phyloP scores from a whole-genome alignment of 2,888 invertebrate genomes.

The Sminthurides aquaticus region DNA sequence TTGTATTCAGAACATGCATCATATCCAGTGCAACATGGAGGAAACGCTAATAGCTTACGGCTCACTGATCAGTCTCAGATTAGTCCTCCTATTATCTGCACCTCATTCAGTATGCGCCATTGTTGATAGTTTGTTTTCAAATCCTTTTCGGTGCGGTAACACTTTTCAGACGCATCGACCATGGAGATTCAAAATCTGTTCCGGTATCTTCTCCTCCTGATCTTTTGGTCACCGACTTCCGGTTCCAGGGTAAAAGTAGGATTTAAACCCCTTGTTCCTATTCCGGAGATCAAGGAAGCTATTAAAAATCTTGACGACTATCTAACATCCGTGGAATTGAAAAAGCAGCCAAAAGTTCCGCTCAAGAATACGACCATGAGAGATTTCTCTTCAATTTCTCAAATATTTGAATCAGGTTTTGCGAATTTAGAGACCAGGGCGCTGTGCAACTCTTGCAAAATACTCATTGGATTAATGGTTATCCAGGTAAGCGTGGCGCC shows the following conservation, averaged over 20 bases:
- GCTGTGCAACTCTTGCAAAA: not conserved
- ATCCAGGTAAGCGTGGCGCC: constrained; percentile 6
- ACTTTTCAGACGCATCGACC: no score
- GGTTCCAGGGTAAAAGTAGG: not conserved
- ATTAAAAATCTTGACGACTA: constrained; percentile 1
- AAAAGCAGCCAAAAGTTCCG: not conserved
- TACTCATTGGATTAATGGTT: not conserved
- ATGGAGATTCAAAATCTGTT: not conserved
- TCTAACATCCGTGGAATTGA: not conserved
- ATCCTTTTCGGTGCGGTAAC: no score
- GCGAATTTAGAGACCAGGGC: not conserved
- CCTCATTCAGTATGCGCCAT: not conserved
- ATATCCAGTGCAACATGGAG: no score
- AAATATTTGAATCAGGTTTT: not conserved
- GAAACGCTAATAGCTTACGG: no score
- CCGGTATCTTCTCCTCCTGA: not conserved
- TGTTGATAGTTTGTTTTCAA: not conserved
- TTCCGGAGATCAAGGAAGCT: not conserved
- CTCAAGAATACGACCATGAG: not conserved
- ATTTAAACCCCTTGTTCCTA: not conserved
- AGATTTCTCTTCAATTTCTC: not conserved
- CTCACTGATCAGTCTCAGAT: no score
- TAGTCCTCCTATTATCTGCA: no score
- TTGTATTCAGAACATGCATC: no score
- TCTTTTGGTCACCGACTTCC: not conserved